Evolutionary conservation across 2,888 invertebrate genomes (phyloP).

Genomic region (Troides oblongomaculatus): DNA sequence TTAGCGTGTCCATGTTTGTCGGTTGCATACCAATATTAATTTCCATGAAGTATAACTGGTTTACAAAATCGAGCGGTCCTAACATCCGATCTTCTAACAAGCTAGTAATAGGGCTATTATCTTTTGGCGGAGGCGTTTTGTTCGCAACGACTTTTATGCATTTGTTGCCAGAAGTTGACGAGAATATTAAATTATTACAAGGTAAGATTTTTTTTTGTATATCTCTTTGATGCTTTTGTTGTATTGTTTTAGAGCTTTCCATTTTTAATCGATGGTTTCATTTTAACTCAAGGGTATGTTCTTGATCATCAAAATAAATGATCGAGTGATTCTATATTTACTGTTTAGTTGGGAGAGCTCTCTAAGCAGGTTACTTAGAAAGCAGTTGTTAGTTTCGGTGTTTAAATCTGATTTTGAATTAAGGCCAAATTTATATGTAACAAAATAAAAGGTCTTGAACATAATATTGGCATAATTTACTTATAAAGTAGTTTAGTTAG

Average conservation of each 20-base stretch:
- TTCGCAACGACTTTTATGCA: conserved; percentile 91
- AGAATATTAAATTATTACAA: conserved; percentile 82
- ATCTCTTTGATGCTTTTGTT: background rate
- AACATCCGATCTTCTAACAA: conserved; percentile 73
- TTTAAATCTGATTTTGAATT: too few species aligned
- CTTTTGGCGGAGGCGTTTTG: conserved; percentile 90
- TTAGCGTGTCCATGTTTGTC: conserved; percentile 86
- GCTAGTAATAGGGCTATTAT: conserved; percentile 82
- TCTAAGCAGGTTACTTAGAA: too few species aligned
- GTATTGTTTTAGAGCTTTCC: background rate
- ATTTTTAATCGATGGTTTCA: background rate
- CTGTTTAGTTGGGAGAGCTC: too few species aligned
- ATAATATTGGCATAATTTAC: too few species aligned
- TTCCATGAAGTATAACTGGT: conserved; percentile 83
- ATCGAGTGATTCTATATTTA: too few species aligned
- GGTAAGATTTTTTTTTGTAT: conserved; percentile 48
- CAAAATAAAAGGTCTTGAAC: too few species aligned
- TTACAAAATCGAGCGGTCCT: conserved; percentile 59
- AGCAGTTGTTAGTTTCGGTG: too few species aligned
- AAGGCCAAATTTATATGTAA: too few species aligned
- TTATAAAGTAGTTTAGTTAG: too few species aligned
- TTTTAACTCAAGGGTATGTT: background rate
- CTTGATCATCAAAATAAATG: too few species aligned
- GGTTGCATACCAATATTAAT: conserved; percentile 88
- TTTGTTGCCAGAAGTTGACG: conserved; percentile 88